Percentiles rank a stretch among this genome's conserved stretches.
Evolutionary conservation across 2,888 invertebrate genomes (phyloP).

Genomic region (Laspeyria flexula): DNA sequence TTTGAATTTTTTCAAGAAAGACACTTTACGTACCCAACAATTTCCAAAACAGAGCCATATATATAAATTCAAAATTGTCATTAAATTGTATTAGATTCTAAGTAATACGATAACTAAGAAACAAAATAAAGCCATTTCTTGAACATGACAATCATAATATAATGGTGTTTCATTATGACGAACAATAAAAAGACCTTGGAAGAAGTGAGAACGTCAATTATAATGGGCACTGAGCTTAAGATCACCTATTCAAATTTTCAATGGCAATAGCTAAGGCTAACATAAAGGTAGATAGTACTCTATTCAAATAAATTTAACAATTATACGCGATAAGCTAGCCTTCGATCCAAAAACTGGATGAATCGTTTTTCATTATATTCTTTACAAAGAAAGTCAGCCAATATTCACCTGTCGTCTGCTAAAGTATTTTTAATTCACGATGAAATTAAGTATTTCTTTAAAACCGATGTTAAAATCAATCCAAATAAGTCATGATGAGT

Average conservation of each 20-base stretch:
- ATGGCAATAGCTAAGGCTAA: slow-evolving; percentile 28
- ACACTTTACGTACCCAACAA: no score
- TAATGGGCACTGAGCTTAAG: slow-evolving; percentile 31
- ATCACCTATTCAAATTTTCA: slow-evolving; percentile 28
- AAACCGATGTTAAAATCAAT: no score
- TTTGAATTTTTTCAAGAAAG: no score
- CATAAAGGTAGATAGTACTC: slow-evolving; percentile 12
- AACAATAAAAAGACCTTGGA: slow-evolving; percentile 37
- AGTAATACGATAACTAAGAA: no score
- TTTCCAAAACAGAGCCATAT: no score
- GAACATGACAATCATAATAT: slow-evolving; percentile 10
- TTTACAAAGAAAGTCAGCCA: no score
- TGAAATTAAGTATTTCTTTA: no score
- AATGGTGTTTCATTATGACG: slow-evolving; percentile 17
- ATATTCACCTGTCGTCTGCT: no score
- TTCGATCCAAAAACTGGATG: not conserved
- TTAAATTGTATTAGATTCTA: slow-evolving; percentile 1
- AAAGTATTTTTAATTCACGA: no score
- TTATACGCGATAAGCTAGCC: slow-evolving; percentile 1
- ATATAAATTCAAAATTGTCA: no score
- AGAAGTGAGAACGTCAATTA: slow-evolving; percentile 19
- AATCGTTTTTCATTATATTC: no score
- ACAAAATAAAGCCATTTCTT: slow-evolving; percentile 4
- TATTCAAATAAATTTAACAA: slow-evolving; percentile 18
- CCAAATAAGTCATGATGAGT: no score